Conservation (phyloP, 2,888 invertebrate genomes). For the Luperina nickerlii region DNA sequence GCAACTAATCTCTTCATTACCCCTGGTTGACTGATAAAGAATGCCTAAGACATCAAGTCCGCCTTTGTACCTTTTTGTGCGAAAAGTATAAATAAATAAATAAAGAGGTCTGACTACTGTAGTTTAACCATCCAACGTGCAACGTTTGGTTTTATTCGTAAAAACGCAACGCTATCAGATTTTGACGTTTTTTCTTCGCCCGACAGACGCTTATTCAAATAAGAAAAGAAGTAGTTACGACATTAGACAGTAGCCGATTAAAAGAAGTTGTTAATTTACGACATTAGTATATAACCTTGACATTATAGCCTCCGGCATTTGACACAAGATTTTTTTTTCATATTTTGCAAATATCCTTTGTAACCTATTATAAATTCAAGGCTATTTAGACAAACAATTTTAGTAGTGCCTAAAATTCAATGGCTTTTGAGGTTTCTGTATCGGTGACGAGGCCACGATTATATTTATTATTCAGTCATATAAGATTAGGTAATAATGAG, state of each 20-base stretch:
- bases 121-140: too few relatives aligned
- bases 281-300: slow-evolving; percentile 42
- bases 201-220: slow-evolving; percentile 16
- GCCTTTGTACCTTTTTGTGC: too few relatives aligned
- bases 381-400: slow-evolving; percentile 28
- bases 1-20: too few relatives aligned
- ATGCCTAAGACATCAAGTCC: too few relatives aligned
- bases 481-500: slow-evolving; percentile 19
- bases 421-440: slow-evolving; percentile 10
- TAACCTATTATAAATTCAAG: slow-evolving; percentile 21
- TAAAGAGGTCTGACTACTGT: too few relatives aligned
- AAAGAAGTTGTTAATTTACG: slow-evolving; percentile 20
- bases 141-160: background rate
- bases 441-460: slow-evolving; percentile 22
- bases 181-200: background rate
- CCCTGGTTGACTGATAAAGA: too few relatives aligned
- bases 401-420: slow-evolving; percentile 12
- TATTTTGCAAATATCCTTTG: slow-evolving; percentile 27
- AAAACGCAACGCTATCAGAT: background rate
- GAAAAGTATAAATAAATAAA: too few relatives aligned
- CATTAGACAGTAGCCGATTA: slow-evolving; percentile 24
- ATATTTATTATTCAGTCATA: slow-evolving; percentile 2
- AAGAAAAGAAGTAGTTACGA: background rate
- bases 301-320: slow-evolving; percentile 47
- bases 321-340: slow-evolving; percentile 33